These are phyloP conservation scores for Solenopsis fugax DNA, from an alignment of 1,140 invertebrate genomes.

Conservation along the genomic window DNA sequence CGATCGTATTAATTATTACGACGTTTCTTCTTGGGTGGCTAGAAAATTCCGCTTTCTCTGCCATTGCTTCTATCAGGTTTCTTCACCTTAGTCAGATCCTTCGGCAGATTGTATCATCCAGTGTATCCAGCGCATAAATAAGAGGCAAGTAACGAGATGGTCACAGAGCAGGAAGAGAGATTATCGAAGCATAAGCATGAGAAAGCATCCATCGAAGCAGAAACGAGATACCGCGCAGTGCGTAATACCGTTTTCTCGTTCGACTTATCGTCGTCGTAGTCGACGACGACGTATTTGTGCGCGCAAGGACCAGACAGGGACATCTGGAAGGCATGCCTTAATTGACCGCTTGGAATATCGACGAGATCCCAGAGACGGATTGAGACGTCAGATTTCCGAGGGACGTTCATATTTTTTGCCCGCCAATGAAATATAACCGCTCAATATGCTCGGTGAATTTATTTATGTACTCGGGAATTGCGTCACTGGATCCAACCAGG, in stretches of 20 bases:
- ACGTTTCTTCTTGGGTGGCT: constrained; percentile 59
- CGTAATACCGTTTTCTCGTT: constrained; percentile 51
- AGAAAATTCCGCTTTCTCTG: constrained; percentile 4
- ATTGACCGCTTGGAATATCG: constrained; percentile 81
- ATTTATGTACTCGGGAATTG: constrained; percentile 78
- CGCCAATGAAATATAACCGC: constrained; percentile 79
- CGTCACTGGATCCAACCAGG: constrained; percentile 51
- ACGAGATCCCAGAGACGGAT: constrained; percentile 79
- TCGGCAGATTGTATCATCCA: constrained; percentile 36
- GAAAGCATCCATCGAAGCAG: constrained; percentile 37
- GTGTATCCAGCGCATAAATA: constrained; percentile 10
- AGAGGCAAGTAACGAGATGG: constrained; percentile 42
- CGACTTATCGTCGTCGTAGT: constrained; percentile 58
- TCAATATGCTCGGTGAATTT: constrained; percentile 76
- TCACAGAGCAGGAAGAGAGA: constrained; percentile 31
- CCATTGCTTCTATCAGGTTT: background rate
- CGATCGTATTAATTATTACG: constrained; percentile 57
- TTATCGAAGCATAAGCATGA: constrained; percentile 37
- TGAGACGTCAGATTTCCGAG: constrained; percentile 81
- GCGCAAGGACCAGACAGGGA: constrained; percentile 61
- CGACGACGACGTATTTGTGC: constrained; percentile 52
- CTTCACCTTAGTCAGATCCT: constrained; percentile 11
- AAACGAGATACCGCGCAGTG: constrained; percentile 22
- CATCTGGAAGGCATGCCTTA: constrained; percentile 81
- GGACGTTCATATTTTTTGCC: constrained; percentile 75